Conservation (phyloP, 2,797 vertebrate species). For the Myotis findleyi region DNA sequence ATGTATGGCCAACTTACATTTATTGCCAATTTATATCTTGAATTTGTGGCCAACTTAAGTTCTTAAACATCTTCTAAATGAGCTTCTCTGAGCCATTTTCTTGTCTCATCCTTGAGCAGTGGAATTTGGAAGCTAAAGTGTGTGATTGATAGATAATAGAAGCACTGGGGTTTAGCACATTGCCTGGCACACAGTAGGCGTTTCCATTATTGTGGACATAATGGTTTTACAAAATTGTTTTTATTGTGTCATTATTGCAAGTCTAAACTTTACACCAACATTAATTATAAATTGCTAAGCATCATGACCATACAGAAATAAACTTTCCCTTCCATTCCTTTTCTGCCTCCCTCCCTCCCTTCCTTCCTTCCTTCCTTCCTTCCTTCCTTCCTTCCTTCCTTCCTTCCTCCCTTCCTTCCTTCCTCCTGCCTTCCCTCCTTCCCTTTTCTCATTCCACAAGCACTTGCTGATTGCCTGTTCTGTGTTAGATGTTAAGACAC, state of each 20-base stretch:
- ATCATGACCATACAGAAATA: neutral
- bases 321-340: neutral
- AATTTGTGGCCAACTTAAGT: neutral
- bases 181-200: no score
- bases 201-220: neutral
- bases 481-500: neutral
- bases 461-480: neutral
- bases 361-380: neutral
- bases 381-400: neutral
- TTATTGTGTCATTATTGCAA: neutral
- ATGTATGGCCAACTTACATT: neutral
- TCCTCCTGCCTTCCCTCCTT: neutral
- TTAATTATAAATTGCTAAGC: neutral
- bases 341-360: neutral
- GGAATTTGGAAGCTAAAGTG: neutral
- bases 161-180: neutral
- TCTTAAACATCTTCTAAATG: neutral
- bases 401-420: neutral
- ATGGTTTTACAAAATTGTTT: neutral
- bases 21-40: neutral
- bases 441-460: neutral
- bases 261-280: neutral
- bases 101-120: neutral
- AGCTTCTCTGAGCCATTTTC: neutral
- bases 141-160: neutral